These are phyloP conservation scores for Nomada ruficornis DNA, from an alignment of 2,888 invertebrate genomes.

Conservation along the genomic window DNA sequence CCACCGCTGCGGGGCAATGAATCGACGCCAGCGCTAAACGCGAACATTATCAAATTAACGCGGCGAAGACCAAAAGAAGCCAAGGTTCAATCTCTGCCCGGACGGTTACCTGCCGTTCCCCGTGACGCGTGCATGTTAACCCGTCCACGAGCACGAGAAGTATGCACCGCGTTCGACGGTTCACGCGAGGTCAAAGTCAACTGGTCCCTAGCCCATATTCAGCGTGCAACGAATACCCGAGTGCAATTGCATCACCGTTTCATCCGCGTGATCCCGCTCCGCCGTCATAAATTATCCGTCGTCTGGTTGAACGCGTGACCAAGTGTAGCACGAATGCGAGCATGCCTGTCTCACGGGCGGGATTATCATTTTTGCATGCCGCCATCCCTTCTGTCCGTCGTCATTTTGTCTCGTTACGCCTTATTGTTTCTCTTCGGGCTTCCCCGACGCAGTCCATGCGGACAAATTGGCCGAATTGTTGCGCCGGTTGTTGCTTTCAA, in stretches of 20 bases:
- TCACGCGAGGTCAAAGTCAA: conserved; percentile 73
- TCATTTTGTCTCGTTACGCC: conserved; percentile 21
- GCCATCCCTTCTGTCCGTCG: conserved; percentile 12
- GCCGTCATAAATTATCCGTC: conserved; percentile 36
- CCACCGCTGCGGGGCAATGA: background rate
- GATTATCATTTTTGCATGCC: conserved; percentile 33
- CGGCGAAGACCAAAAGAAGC: conserved; percentile 12
- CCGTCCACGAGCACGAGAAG: conserved; percentile 20
- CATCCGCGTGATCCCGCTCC: conserved; percentile 22
- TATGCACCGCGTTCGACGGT: conserved; percentile 47
- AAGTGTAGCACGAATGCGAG: conserved; percentile 4
- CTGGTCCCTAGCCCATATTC: conserved; percentile 58
- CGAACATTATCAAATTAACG: conserved; percentile 15
- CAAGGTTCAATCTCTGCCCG: conserved; percentile 20
- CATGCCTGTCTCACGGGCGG: conserved; percentile 32
- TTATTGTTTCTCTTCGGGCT: conserved; percentile 5
- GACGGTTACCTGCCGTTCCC: conserved; percentile 6
- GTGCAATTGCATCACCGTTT: conserved; percentile 52
- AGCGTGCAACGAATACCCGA: conserved; percentile 40
- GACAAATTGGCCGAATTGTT: conserved; percentile 4
- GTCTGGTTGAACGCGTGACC: conserved; percentile 14
- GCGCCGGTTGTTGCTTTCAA: background rate
- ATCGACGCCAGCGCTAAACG: background rate
- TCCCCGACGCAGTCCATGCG: too few species aligned
- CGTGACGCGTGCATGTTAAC: conserved; percentile 21